Evolutionary conservation across 2,888 invertebrate species (phyloP).

Genomic region (Melieria omissa): DNA sequence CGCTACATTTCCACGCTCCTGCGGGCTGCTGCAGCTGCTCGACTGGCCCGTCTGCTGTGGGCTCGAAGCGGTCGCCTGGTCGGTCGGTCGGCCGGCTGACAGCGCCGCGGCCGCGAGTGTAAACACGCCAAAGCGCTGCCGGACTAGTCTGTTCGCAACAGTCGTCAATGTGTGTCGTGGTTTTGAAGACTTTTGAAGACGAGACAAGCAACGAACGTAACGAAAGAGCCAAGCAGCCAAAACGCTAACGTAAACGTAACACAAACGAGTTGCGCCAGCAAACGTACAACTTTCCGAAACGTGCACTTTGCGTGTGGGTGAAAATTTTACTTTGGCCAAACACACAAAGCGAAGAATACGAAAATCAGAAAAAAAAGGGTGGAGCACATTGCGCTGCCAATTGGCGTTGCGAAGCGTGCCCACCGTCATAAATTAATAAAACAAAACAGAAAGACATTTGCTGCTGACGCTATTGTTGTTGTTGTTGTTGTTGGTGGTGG

Average conservation of each 20-base stretch:
- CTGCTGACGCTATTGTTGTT: constrained; percentile 2
- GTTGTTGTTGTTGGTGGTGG: constrained; percentile 5
- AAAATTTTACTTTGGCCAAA: background rate
- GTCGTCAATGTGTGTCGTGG: constrained; percentile 38
- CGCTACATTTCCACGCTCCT: too few relatives aligned
- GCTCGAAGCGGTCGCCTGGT: too few relatives aligned
- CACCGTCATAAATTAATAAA: constrained; percentile 26
- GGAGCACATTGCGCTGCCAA: too few relatives aligned
- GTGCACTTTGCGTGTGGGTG: background rate
- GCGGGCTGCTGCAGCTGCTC: too few relatives aligned
- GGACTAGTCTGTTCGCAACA: constrained; percentile 39
- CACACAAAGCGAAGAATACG: background rate
- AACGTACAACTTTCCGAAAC: background rate
- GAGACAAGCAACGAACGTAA: background rate
- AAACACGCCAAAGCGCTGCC: too few relatives aligned
- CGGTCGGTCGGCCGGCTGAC: too few relatives aligned
- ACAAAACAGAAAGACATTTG: background rate
- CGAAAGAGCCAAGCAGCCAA: background rate
- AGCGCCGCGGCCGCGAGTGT: too few relatives aligned
- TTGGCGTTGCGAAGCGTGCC: too few relatives aligned
- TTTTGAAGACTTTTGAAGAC: background rate
- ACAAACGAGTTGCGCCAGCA: too few relatives aligned
- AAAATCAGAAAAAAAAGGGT: too few relatives aligned
- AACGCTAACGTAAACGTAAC: too few relatives aligned
- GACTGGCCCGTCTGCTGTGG: too few relatives aligned